These are phyloP conservation scores for Diabrotica balteata DNA, from an alignment of 2,888 invertebrate genomes.

Conservation along the genomic window DNA sequence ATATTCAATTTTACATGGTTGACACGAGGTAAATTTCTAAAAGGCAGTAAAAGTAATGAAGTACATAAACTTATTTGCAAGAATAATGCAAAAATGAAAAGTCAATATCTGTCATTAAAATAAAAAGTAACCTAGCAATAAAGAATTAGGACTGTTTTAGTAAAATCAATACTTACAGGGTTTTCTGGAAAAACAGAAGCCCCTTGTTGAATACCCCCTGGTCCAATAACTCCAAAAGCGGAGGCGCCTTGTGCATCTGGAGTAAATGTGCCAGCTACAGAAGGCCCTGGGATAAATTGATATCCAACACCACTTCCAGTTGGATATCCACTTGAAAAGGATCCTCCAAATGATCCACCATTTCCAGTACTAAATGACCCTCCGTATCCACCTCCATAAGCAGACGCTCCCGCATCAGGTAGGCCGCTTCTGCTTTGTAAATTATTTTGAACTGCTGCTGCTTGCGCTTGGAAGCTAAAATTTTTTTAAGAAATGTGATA, in stretches of 20 bases:
- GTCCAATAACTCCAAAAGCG: constrained; percentile 65
- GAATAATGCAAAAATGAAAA: no score
- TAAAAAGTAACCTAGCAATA: no score
- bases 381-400: constrained; percentile 38
- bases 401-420: constrained; percentile 7
- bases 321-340: constrained; percentile 13
- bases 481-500: neutral
- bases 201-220: constrained; percentile 65
- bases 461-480: constrained; percentile 6
- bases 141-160: no score
- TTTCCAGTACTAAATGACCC: constrained; percentile 26
- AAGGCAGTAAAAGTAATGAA: no score
- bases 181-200: constrained; percentile 69
- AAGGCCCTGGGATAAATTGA: constrained; percentile 15
- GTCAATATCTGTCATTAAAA: no score
- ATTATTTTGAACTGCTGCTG: constrained; percentile 1
- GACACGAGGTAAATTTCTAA: no score
- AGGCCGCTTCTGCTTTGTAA: neutral
- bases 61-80: no score
- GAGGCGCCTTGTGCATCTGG: constrained; percentile 57
- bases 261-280: constrained; percentile 1
- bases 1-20: no score
- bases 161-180: constrained; percentile 61
- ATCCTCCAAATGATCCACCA: constrained; percentile 10
- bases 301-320: constrained; percentile 11